These are phyloP conservation scores for Pocillopora verrucosa DNA, from an alignment of 64 coral and sea anemone species.

Conservation along the genomic window DNA sequence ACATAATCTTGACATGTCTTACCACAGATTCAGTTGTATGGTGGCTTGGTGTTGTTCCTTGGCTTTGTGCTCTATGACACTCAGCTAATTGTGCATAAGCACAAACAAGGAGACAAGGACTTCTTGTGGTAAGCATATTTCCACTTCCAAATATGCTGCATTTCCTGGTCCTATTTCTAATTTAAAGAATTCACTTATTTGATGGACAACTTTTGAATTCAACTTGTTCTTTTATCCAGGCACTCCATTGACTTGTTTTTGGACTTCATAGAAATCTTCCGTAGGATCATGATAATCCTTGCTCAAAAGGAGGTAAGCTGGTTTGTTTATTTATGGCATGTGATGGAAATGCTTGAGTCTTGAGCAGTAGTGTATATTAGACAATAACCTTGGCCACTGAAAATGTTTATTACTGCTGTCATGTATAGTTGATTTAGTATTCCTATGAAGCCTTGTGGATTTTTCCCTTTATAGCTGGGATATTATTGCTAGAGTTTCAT, in stretches of 20 bases:
- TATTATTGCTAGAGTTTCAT: too few species aligned
- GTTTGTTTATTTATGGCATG: not conserved
- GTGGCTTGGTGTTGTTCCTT: constrained; percentile 90
- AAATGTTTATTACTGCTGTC: too few species aligned
- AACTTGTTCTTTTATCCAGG: constrained; percentile 36
- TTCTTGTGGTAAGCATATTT: constrained; percentile 83
- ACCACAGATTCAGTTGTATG: constrained; percentile 84
- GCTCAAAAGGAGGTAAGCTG: constrained; percentile 85
- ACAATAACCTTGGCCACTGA: too few species aligned
- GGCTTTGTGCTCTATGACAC: constrained; percentile 91
- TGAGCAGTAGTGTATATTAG: too few species aligned
- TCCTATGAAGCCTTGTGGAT: too few species aligned
- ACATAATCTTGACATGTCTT: not conserved
- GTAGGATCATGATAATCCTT: constrained; percentile 95
- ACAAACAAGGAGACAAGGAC: constrained; percentile 83
- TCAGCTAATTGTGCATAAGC: constrained; percentile 95
- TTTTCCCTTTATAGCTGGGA: too few species aligned
- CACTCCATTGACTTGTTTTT: constrained; percentile 97
- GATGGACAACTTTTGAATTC: not conserved
- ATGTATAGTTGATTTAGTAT: too few species aligned
- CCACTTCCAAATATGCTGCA: not conserved
- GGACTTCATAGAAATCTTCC: constrained; percentile 96
- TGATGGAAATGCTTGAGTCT: too few species aligned
- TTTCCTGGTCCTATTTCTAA: not conserved
- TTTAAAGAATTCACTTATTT: not conserved